phyloP scores from a whole-genome alignment of 2,113 vertebrate species.

The Myiozetetes cayanensis region DNA sequence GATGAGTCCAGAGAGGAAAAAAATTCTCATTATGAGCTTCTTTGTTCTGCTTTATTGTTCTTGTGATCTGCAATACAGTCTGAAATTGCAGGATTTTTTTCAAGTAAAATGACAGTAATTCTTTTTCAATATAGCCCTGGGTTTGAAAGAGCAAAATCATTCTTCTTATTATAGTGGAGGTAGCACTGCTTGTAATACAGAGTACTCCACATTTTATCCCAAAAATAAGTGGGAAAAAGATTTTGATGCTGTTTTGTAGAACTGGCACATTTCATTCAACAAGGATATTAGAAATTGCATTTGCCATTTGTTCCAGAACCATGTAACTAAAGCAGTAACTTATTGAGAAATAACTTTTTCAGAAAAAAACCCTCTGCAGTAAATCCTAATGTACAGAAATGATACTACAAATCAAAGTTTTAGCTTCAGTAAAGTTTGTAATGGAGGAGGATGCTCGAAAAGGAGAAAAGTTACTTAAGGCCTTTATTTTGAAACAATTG shows the following conservation, averaged over 20 bases:
- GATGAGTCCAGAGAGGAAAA: neutral
- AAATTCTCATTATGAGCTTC: neutral
- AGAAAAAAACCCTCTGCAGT: neutral
- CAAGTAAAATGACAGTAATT: neutral
- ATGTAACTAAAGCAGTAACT: neutral
- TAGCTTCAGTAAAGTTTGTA: slow-evolving; percentile 28
- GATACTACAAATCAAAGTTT: slow-evolving; percentile 32
- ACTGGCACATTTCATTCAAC: neutral
- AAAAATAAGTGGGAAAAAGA: neutral
- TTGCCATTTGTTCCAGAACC: neutral
- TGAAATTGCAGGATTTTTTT: neutral
- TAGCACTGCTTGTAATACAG: accelerated
- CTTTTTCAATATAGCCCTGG: neutral
- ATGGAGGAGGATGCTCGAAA: slow-evolving; percentile 1
- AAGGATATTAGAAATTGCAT: neutral
- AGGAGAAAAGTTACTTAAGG: slow-evolving; percentile 55
- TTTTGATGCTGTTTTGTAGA: neutral
- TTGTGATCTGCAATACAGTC: neutral
- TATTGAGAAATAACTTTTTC: neutral
- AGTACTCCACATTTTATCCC: neutral
- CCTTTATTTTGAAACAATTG: slow-evolving; percentile 63
- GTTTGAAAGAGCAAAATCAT: neutral
- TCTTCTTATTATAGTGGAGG: neutral
- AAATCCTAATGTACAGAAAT: neutral
- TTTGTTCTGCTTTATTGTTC: neutral